Evolutionary conservation across 1,140 invertebrate species (phyloP).

Genomic region (Ostrea edulis): DNA sequence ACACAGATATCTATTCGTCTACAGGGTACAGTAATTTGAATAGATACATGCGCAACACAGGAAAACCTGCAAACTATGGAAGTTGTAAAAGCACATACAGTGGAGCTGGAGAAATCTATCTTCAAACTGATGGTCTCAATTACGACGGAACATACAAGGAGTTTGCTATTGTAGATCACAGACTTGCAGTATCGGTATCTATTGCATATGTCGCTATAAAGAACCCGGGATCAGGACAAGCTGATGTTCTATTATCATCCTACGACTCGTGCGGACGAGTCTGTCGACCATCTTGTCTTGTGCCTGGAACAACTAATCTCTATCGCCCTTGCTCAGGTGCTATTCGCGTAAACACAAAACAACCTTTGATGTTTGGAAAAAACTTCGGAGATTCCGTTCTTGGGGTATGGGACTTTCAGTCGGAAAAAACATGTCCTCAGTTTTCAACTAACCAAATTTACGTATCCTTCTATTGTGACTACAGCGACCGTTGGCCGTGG

Average conservation of each 20-base stretch:
- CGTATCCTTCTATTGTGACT: conserved; percentile 59
- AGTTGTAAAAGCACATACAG: conserved; percentile 54
- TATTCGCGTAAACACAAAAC: conserved; percentile 60
- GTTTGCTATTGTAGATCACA: conserved; percentile 70
- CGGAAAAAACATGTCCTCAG: conserved; percentile 62
- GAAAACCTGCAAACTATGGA: conserved; percentile 47
- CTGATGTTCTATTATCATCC: conserved; percentile 65
- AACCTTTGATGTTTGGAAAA: conserved; percentile 62
- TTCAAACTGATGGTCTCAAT: conserved; percentile 70
- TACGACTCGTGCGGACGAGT: conserved; percentile 73
- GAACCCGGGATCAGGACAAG: conserved; percentile 52
- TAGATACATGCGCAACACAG: conserved; percentile 42
- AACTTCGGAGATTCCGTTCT: conserved; percentile 67
- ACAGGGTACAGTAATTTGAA: conserved; percentile 19
- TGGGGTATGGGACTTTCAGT: conserved; percentile 68
- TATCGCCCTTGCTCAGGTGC: conserved; percentile 68
- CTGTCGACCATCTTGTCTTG: conserved; percentile 69
- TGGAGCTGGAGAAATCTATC: conserved; percentile 68
- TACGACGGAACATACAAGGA: conserved; percentile 74
- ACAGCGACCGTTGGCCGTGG: conserved; percentile 54
- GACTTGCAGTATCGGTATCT: conserved; percentile 69
- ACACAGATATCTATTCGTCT: conserved; percentile 67
- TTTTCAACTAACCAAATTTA: conserved; percentile 55
- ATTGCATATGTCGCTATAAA: conserved; percentile 72
- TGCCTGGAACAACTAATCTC: conserved; percentile 51